Percentiles rank a stretch among this genome's conserved stretches.
phyloP scores from a whole-genome alignment of 2,888 invertebrate genomes.

The Scaptomyza polygonia region DNA sequence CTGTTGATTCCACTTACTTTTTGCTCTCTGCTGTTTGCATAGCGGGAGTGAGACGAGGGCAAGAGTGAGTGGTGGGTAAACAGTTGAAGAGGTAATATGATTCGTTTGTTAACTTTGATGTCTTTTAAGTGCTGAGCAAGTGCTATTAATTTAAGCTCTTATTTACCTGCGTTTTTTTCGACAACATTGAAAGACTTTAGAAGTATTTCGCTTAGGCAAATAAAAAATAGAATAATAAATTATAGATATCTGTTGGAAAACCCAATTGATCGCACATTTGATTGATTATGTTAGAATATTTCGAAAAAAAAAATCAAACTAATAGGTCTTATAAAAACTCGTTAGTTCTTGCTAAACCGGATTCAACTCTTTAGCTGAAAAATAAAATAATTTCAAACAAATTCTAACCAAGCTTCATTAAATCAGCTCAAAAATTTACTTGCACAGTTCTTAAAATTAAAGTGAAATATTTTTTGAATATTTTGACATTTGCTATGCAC shows the following conservation, averaged over 20 bases:
- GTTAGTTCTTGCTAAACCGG: not conserved
- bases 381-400: not conserved
- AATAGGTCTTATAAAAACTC: not conserved
- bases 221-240: too few species aligned
- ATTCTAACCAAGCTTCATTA: not conserved
- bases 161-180: constrained; percentile 18
- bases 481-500: too few species aligned
- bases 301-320: not conserved
- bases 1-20: constrained; percentile 61
- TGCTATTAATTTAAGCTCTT: constrained; percentile 21
- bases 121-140: constrained; percentile 37
- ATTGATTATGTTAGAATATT: too few species aligned
- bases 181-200: too few species aligned
- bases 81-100: constrained; percentile 3
- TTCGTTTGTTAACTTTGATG: constrained; percentile 19
- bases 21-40: constrained; percentile 43
- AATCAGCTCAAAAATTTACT: too few species aligned
- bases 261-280: too few species aligned
- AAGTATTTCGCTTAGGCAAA: too few species aligned
- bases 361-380: not conserved
- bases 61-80: too few species aligned
- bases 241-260: not conserved
- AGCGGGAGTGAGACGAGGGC: constrained; percentile 3
- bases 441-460: not conserved
- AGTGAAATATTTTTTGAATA: not conserved